phyloP scores from a whole-genome alignment of 2,113 vertebrate species.

The Lathamus discolor region DNA sequence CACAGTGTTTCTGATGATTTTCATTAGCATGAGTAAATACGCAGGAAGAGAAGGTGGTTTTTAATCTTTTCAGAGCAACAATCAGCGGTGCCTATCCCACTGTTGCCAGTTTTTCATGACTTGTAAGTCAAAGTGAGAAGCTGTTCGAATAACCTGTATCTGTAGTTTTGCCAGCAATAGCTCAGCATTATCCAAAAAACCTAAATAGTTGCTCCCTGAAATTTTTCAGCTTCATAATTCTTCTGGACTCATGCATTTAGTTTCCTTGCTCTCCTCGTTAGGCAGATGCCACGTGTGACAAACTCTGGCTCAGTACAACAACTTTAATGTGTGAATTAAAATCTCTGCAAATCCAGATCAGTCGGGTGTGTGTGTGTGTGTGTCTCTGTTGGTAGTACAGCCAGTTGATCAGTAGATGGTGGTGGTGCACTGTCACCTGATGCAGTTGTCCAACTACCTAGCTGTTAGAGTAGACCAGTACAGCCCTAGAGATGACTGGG shows the following conservation, averaged over 20 bases:
- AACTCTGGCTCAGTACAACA: background rate
- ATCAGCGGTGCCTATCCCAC: background rate
- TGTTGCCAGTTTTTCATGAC: background rate
- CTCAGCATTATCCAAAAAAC: background rate
- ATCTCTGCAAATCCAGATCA: background rate
- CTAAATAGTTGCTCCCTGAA: background rate
- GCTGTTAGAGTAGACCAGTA: background rate
- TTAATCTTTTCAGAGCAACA: background rate
- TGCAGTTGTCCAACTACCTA: background rate
- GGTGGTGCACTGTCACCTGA: constrained; percentile 35
- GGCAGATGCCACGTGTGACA: background rate
- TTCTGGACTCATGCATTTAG: background rate
- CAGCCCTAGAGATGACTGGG: background rate
- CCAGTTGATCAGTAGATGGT: constrained; percentile 46
- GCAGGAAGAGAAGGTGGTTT: background rate
- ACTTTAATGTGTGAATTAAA: background rate
- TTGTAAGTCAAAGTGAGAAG: background rate
- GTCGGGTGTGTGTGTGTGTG: too few relatives aligned
- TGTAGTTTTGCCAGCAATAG: background rate
- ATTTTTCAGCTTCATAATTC: background rate
- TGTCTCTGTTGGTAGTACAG: constrained; percentile 3
- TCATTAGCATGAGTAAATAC: background rate
- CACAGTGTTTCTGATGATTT: background rate
- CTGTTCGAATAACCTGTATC: background rate
- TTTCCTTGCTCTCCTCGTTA: background rate